Conservation (phyloP, 2,797 vertebrate species). For the Thalassophryne amazonica region DNA sequence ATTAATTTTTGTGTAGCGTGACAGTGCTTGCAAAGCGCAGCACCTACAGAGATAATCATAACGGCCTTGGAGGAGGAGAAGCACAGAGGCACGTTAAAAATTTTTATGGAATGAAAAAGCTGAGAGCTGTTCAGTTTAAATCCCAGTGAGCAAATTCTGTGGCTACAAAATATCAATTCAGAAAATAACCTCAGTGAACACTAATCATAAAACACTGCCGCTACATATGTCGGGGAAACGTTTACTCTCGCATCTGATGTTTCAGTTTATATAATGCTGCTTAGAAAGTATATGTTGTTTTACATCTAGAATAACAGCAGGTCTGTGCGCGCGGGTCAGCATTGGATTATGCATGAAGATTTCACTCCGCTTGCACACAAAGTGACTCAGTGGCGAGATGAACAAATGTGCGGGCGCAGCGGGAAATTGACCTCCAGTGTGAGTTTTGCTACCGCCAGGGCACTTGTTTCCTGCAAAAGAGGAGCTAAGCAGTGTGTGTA, state of each 20-base stretch:
- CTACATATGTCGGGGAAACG: no score
- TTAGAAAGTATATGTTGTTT: background rate
- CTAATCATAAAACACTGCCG: conserved; percentile 14
- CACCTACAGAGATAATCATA: no score
- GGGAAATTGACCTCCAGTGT: conserved; percentile 1
- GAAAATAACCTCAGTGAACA: conserved; percentile 4
- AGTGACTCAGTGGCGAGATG: background rate
- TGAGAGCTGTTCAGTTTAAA: conserved; percentile 20
- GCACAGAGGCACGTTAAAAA: conserved; percentile 9
- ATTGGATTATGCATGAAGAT: conserved; percentile 24
- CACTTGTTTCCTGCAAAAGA: background rate
- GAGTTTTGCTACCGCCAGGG: background rate
- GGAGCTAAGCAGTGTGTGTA: background rate
- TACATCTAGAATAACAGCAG: background rate
- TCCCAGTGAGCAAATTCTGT: conserved; percentile 12
- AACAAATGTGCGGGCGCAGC: background rate
- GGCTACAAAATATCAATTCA: conserved; percentile 4
- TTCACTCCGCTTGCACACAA: conserved; percentile 8
- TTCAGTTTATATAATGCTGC: background rate
- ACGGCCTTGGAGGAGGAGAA: conserved; percentile 41
- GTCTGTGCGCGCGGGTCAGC: background rate
- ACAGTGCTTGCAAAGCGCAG: no score
- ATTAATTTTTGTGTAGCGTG: no score
- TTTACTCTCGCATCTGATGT: no score
- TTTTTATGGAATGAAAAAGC: conserved; percentile 33